These are phyloP conservation scores for Phyllotis vaccarum DNA, from an alignment of 2,797 vertebrate genomes.

Conservation along the genomic window DNA sequence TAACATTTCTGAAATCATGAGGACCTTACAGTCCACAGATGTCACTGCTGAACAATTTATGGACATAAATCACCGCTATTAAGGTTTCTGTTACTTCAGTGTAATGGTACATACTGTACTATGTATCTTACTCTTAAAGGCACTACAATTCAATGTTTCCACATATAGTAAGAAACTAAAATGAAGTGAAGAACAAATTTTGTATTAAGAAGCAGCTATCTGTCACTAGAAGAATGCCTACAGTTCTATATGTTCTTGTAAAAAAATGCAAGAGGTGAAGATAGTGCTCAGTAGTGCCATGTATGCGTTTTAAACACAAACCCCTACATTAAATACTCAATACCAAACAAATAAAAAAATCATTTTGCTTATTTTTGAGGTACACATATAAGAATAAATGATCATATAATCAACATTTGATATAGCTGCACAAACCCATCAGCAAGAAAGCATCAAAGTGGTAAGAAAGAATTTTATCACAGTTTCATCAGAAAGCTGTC, in stretches of 20 bases:
- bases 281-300: not conserved
- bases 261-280: not conserved
- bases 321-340: not conserved
- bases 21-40: not conserved
- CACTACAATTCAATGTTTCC: not conserved
- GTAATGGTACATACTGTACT: not conserved
- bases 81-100: not conserved
- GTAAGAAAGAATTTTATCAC: conserved; percentile 9
- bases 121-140: not conserved
- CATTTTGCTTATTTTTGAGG: conserved; percentile 48
- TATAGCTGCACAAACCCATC: not conserved
- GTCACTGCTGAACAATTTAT: not conserved
- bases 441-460: conserved; percentile 14
- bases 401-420: not conserved
- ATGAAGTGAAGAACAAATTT: not conserved
- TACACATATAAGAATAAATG: conserved; percentile 7
- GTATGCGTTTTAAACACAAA: not conserved
- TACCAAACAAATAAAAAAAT: not conserved
- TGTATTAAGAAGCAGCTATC: not conserved
- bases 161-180: conserved; percentile 15
- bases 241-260: not conserved
- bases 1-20: not conserved
- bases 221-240: not conserved
- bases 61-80: not conserved
- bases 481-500: conserved; percentile 30